Base-by-base conservation (phyloP, 2,797 vertebrate genomes). In the Naso thynnoides region DNA sequence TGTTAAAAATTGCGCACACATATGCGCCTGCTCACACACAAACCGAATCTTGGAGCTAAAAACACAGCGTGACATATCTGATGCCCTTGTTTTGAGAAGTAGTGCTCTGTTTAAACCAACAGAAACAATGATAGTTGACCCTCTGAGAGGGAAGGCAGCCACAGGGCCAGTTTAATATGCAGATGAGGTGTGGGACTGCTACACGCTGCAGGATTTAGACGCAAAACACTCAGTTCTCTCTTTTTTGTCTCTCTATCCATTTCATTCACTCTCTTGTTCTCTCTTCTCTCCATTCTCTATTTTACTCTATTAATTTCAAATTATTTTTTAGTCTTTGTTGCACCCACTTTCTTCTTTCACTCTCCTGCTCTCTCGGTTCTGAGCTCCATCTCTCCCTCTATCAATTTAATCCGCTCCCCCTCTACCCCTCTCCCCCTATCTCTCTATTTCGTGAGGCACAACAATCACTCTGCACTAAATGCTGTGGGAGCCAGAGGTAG, bases 121-220 rank as follows among this genome's bases (percentile, higher is more conserved):
- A 86, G 82, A 78, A 86, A 86, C 81, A 82, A 81, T 85, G 85
- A 79, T 85, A 78, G 90, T 79, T 91, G 91, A 91, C 89, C 90
- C 91, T 88, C 69, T 54, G 88, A 86, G 85, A 80, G 73, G 31
- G 68, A 39, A 82, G 58, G 81, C 70, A 76, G 91, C 91, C 87
- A 89, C 83, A 73, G 88, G 90, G 86, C 86, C 84, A 81, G 78
- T 91, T 90, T 87, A 89, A 92, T 88, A 93, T 92, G 89, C 85
- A 92, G 83, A 93, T 92, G 82, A 92, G 86, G 56, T 54, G 73
- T 63, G 86, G 84, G 88, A 85, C 79, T 53, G 80, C 81, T 49
- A 36, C 69, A 76, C 57, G 47, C 90, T 76, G 82, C 84, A 84
- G 82, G 88, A 89, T 88, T 89, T 81, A 61, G 50, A 82, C 27